Base-by-base conservation (phyloP, 2,113 vertebrate genomes). In the Promerops cafer region DNA sequence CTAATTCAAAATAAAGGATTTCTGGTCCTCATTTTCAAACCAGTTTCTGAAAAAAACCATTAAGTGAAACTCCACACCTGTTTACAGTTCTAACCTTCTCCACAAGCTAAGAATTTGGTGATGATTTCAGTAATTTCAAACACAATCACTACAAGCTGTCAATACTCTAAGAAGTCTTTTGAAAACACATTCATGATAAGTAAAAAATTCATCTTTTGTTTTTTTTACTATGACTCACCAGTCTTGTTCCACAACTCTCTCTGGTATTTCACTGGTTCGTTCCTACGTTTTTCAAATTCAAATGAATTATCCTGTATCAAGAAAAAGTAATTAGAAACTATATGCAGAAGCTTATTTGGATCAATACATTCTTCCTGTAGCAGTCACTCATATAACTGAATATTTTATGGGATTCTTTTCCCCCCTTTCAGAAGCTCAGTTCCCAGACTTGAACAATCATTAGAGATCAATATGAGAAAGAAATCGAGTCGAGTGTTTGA, bases 251-350 rank as follows among this genome's bases (percentile, higher is more conserved):
- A 99, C 10, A 99, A 90, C 47, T 98, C 97, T 64, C 99, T 98
- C 97, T 99, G 98, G 94, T 99, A 99, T 97, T 99, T 99, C 77
- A 99, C 96, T 65, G 99, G 99, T 45, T 98, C 98, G 30, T 99
- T 99, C 98, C 99, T 98, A 83, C 99, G 98, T 96, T 99, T 99
- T 96, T 99, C 99, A 94, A 99, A 99, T 97, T 99, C 99, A 96
- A 99, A 98, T 13, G 98, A 97, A 93, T 99, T 99, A 97, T 99
- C 99, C 99, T 99, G 72, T 23, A 94, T 89, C 52, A 93, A 92
- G 44, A 75, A 86, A 85, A 92, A 79, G 26, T 24, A 89, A 75
- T 94, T 14, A 87, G 0, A 81, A 8, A 60, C 84, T 83, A 84
- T 6, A 45, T 11, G 49, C 15, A 90, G 53, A 88, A 40, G 18